Evolutionary conservation across 1,140 invertebrate genomes (phyloP).

Genomic region (Pentalonia nigronervosa): DNA sequence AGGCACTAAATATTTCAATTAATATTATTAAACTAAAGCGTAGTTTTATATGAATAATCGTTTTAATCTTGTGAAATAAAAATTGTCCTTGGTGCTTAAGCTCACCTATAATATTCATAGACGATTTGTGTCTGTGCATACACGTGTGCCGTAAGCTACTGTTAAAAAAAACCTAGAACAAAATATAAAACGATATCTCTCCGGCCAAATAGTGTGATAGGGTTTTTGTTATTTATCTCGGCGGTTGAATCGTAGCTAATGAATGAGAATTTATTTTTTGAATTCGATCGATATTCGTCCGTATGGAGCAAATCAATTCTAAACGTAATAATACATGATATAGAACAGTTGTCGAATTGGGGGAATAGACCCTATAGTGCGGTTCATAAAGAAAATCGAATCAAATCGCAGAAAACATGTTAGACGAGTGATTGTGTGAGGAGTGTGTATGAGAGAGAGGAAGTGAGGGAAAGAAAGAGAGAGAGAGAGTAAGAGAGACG

Average conservation of each 20-base stretch:
- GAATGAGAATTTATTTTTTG: neutral
- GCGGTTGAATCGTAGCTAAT: neutral
- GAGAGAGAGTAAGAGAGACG: neutral
- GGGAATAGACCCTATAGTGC: neutral
- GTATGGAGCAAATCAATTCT: neutral
- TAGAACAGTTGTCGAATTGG: neutral
- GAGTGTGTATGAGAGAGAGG: neutral
- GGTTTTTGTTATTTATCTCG: neutral
- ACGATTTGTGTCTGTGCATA: neutral
- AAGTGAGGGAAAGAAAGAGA: neutral
- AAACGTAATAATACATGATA: neutral
- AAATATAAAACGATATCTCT: neutral
- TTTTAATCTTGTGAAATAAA: neutral
- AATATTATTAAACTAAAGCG: neutral
- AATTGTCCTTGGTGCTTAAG: neutral
- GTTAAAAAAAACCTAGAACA: neutral
- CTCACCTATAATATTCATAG: neutral
- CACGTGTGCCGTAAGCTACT: neutral
- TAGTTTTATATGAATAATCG: neutral
- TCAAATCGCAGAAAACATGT: neutral
- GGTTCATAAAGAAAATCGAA: constrained; percentile 1
- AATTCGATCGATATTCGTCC: neutral
- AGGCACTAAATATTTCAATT: neutral
- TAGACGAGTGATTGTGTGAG: neutral
- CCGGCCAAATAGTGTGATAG: neutral